Evolutionary conservation across 1,140 invertebrate species (phyloP).

Genomic region (Thaumetopoea pityocampa): DNA sequence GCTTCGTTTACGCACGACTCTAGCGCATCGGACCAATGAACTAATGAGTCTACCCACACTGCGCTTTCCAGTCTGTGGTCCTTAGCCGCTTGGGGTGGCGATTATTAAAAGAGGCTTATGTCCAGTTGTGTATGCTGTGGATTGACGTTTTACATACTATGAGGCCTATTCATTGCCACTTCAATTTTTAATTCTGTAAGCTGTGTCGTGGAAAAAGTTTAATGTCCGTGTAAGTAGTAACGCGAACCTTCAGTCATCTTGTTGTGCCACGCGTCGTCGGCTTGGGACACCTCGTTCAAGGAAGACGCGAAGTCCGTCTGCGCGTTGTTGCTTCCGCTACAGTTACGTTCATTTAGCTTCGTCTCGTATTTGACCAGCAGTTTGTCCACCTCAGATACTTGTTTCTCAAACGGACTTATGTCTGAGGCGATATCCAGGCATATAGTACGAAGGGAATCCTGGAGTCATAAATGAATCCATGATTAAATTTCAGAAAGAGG

Average conservation of each 20-base stretch:
- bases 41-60: no score
- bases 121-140: no score
- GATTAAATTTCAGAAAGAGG: constrained; percentile 3
- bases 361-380: constrained; percentile 75
- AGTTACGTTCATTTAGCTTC: constrained; percentile 75
- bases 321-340: constrained; percentile 45
- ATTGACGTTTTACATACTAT: no score
- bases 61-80: no score
- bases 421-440: constrained; percentile 48
- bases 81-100: no score
- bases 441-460: constrained; percentile 48
- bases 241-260: constrained; percentile 72
- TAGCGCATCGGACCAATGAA: no score
- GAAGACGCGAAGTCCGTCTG: constrained; percentile 69
- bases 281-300: constrained; percentile 60
- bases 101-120: no score
- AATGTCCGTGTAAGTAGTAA: not conserved
- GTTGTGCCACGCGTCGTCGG: constrained; percentile 71
- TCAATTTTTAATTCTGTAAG: no score
- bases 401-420: constrained; percentile 53
- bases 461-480: not conserved
- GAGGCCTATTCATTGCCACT: no score
- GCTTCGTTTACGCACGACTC: no score
- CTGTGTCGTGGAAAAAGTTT: not conserved
- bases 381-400: constrained; percentile 67